Evolutionary conservation across 2,113 vertebrate genomes (phyloP).

Genomic region (Corythornis cristatus): DNA sequence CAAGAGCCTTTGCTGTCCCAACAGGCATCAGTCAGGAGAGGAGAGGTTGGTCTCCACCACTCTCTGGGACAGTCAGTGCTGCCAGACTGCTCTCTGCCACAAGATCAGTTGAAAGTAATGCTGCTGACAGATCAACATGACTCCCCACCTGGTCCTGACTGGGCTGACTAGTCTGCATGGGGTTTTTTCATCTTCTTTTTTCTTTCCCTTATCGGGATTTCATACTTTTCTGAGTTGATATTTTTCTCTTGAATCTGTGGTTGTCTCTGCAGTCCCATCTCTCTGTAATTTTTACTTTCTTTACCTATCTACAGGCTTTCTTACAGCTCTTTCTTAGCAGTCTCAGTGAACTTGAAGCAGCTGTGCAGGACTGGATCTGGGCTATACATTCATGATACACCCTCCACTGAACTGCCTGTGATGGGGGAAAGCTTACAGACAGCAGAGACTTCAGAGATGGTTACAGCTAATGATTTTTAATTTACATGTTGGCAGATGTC

Average conservation of each 20-base stretch:
- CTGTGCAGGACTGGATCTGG: neutral
- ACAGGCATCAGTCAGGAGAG: neutral
- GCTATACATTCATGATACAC: neutral
- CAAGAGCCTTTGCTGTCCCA: neutral
- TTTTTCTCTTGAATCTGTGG: neutral
- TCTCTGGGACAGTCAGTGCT: neutral
- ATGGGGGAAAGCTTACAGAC: neutral
- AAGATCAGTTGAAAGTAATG: neutral
- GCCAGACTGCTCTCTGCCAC: neutral
- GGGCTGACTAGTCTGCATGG: neutral
- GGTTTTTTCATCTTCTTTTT: neutral
- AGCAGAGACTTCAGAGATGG: neutral
- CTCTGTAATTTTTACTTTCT: neutral
- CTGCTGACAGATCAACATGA: rapidly evolving
- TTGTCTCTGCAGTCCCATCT: neutral
- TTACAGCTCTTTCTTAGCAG: neutral
- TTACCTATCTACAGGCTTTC: neutral
- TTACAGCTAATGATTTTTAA: neutral
- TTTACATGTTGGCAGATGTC: neutral
- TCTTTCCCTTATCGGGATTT: neutral
- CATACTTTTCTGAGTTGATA: neutral
- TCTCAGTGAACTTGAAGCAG: neutral
- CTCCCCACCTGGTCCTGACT: neutral
- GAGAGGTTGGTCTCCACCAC: neutral
- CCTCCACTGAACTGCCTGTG: neutral